Percentiles rank a stretch among this genome's conserved stretches.
Evolutionary conservation across 2,888 invertebrate genomes (phyloP).

Genomic region (Chymomyza fuscimana): DNA sequence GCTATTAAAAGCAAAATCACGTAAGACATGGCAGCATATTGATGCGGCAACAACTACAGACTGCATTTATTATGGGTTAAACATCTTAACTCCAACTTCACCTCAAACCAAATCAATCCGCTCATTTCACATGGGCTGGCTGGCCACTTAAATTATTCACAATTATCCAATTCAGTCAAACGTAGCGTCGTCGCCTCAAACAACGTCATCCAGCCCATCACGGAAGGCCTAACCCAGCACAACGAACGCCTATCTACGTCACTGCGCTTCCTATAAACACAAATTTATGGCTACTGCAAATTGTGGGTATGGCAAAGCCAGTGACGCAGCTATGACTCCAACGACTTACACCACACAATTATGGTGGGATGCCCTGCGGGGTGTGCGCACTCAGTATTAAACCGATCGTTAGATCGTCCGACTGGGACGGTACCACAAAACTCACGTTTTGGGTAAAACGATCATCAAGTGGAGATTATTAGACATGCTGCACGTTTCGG

Average conservation of each 20-base stretch:
- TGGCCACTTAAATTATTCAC: slow-evolving; percentile 44
- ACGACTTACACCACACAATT: slow-evolving; percentile 21
- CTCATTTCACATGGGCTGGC: slow-evolving; percentile 1
- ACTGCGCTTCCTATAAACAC: slow-evolving; percentile 36
- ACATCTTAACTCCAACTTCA: background rate
- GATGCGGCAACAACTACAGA: background rate
- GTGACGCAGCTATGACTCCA: slow-evolving; percentile 28
- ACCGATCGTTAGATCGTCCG: background rate
- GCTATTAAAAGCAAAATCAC: slow-evolving; percentile 46
- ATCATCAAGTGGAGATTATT: slow-evolving; percentile 61
- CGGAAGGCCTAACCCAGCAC: background rate
- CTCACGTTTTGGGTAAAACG: slow-evolving; percentile 51
- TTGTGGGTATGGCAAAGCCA: background rate
- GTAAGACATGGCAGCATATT: slow-evolving; percentile 30
- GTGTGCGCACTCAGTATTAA: background rate
- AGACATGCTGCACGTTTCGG: slow-evolving; percentile 62
- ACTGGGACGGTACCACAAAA: slow-evolving; percentile 33
- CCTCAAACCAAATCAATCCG: background rate
- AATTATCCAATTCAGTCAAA: slow-evolving; percentile 70
- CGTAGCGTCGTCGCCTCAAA: slow-evolving; percentile 26
- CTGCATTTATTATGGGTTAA: background rate
- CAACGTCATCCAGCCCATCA: background rate
- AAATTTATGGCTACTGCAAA: slow-evolving; percentile 42
- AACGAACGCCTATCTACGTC: slow-evolving; percentile 7
- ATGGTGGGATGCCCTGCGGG: slow-evolving; percentile 1